Conservation (phyloP, 2,888 invertebrate genomes). For the Pharmacophagus antenor region DNA sequence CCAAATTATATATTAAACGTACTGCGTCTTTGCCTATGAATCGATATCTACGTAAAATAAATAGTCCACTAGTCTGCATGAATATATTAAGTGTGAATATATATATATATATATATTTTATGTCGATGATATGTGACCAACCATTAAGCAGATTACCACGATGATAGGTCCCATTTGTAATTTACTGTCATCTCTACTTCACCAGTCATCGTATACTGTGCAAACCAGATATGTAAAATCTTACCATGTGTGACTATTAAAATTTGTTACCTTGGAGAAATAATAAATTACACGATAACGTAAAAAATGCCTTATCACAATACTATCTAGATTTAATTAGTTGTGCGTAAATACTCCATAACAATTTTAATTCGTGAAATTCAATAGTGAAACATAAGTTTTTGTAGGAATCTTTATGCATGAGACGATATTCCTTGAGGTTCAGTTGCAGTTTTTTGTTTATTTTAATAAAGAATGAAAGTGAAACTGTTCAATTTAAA, state of each 20-base stretch:
- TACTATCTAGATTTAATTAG: neutral
- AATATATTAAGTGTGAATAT: no score
- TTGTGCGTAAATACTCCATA: neutral
- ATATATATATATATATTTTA: no score
- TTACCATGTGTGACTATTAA: neutral
- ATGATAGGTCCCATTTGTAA: constrained; percentile 51
- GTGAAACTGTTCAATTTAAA: no score
- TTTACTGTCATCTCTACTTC: constrained; percentile 34
- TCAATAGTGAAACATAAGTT: neutral
- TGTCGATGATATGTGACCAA: constrained; percentile 38
- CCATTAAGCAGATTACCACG: constrained; percentile 54
- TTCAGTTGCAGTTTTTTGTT: no score
- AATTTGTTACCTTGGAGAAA: neutral
- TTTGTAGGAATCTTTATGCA: neutral
- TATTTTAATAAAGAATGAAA: no score
- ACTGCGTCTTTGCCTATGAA: no score
- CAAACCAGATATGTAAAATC: neutral
- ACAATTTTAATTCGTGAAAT: neutral
- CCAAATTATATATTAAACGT: no score
- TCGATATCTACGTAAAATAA: no score
- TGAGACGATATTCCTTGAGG: neutral
- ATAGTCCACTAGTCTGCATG: no score
- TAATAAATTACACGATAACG: neutral
- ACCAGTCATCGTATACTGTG: neutral
- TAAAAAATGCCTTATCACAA: neutral